Evolutionary conservation across 2,797 vertebrate genomes (phyloP).

Genomic region (Diceros bicornis): DNA sequence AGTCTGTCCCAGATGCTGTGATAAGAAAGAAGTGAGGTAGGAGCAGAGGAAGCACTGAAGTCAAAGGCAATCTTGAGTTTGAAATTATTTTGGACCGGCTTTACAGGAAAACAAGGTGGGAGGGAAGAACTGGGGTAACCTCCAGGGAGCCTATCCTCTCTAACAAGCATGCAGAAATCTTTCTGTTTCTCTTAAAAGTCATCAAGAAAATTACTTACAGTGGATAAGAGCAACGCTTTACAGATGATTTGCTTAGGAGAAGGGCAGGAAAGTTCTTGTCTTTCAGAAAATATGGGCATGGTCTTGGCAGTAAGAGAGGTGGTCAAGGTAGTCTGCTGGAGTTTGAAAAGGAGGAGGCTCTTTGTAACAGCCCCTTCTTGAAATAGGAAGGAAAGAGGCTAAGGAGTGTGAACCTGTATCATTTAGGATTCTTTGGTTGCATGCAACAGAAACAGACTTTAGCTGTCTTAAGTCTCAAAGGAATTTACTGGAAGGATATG

Average conservation of each 20-base stretch:
- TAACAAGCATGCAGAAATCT: constrained; percentile 55
- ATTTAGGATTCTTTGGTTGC: background rate
- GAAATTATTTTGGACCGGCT: background rate
- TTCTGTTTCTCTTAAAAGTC: constrained; percentile 57
- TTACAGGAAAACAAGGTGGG: background rate
- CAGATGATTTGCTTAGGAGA: background rate
- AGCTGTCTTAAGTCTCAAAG: constrained; percentile 5
- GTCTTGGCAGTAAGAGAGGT: background rate
- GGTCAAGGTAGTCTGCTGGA: background rate
- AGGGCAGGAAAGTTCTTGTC: background rate
- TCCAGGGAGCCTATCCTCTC: background rate
- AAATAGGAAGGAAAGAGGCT: background rate
- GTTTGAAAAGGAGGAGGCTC: constrained; percentile 1
- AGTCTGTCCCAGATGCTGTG: background rate
- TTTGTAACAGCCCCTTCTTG: background rate
- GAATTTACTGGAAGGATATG: constrained; percentile 2
- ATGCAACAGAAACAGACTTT: constrained; percentile 17
- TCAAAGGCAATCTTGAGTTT: background rate
- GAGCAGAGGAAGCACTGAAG: background rate
- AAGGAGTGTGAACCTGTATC: background rate
- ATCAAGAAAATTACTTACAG: constrained; percentile 47
- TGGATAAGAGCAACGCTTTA: constrained; percentile 38
- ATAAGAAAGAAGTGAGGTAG: background rate
- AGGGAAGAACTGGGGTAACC: background rate
- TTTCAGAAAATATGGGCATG: background rate